Evolutionary conservation across 2,888 invertebrate species (phyloP).

Genomic region (Callimorpha dominula): DNA sequence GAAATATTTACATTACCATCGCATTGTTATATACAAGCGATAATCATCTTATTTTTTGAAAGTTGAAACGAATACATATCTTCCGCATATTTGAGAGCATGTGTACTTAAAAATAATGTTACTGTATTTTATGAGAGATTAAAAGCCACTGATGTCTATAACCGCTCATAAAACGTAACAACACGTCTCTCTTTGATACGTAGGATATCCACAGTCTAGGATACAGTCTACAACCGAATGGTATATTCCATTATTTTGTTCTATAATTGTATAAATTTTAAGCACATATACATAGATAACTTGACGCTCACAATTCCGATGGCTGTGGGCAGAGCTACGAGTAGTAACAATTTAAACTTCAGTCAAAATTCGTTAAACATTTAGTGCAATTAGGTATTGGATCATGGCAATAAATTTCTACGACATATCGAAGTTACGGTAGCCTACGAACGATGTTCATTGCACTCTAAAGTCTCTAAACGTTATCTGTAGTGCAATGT

Average conservation of each 20-base stretch:
- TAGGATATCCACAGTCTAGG: background rate
- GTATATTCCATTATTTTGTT: background rate
- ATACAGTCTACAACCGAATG: background rate
- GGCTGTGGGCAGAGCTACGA: background rate
- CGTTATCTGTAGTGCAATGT: too few species aligned
- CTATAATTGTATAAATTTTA: background rate
- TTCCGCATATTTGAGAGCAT: background rate
- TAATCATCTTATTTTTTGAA: slow-evolving; percentile 18
- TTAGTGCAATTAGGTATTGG: background rate
- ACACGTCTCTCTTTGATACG: background rate
- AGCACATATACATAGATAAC: background rate
- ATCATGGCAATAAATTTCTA: too few species aligned
- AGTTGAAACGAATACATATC: slow-evolving; percentile 14
- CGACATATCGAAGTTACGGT: too few species aligned
- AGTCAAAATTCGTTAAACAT: background rate
- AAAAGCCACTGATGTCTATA: background rate
- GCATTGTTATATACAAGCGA: slow-evolving; percentile 11
- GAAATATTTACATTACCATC: slow-evolving; percentile 8
- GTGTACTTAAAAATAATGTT: background rate
- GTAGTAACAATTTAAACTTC: background rate
- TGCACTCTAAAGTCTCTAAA: too few species aligned
- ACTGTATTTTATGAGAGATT: background rate
- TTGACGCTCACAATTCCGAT: background rate
- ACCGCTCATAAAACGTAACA: background rate
- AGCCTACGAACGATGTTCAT: too few species aligned